Conservation (phyloP, 1,140 invertebrate genomes). For the Drosophila funebris region DNA sequence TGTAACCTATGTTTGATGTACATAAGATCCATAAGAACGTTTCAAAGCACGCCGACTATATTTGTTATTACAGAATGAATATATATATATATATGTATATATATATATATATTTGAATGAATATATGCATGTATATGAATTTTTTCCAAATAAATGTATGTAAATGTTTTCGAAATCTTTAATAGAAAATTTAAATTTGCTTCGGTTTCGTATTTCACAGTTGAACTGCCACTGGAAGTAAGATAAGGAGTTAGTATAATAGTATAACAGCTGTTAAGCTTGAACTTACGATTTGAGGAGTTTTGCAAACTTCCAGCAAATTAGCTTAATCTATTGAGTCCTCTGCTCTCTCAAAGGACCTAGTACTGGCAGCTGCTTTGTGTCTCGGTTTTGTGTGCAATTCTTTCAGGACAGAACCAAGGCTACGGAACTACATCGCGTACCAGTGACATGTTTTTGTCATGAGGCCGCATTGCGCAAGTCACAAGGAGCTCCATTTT, state of each 20-base stretch:
- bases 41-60: conserved; percentile 10
- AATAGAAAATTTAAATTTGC: conserved; percentile 87
- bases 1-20: conserved; percentile 14
- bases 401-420: no score
- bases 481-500: no score
- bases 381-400: no score
- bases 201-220: conserved; percentile 85
- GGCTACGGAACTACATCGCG: no score
- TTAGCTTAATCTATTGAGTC: no score
- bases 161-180: conserved; percentile 17
- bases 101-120: conserved; percentile 21
- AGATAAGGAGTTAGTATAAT: neutral
- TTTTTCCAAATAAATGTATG: conserved; percentile 25
- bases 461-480: no score
- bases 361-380: no score
- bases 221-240: conserved; percentile 84
- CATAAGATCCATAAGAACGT: conserved; percentile 8
- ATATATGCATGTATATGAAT: conserved; percentile 31
- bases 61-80: conserved; percentile 55
- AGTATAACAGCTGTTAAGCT: neutral
- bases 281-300: no score
- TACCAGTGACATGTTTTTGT: no score
- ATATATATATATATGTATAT: conserved; percentile 7
- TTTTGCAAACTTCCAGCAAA: no score
- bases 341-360: no score